A percentile compares a stretch with the other conserved stretches of the same genome.
These are phyloP conservation scores for Acrocephalus arundinaceus DNA, from an alignment of 2,113 vertebrate genomes.

Conservation along the genomic window DNA sequence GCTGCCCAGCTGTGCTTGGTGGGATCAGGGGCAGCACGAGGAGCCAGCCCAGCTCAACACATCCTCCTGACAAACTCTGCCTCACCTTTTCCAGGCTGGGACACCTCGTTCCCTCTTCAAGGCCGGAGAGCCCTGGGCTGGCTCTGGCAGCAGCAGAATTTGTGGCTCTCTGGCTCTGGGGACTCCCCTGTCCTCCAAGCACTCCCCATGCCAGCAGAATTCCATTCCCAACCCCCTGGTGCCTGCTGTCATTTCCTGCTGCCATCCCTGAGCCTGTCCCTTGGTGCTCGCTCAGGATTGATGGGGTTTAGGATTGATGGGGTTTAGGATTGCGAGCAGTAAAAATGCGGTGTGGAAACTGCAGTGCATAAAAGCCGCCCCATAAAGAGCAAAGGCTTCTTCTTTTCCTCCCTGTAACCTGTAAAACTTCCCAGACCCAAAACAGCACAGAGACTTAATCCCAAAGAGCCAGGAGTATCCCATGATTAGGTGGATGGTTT, in stretches of 20 bases:
- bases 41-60: not conserved
- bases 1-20: accelerated
- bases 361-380: constrained; percentile 14
- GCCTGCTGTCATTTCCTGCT: not conserved
- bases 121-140: not conserved
- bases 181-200: not conserved
- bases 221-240: not conserved
- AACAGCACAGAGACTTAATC: not conserved
- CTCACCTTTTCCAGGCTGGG: not conserved
- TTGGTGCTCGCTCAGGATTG: not conserved
- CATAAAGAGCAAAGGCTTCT: constrained; percentile 30
- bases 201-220: too few species aligned
- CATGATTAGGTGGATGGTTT: not conserved
- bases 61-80: not conserved
- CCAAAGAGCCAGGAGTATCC: constrained; percentile 15
- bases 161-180: not conserved
- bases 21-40: not conserved
- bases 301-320: constrained; percentile 16
- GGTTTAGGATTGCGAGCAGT: not conserved
- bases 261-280: not conserved
- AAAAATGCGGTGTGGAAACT: not conserved
- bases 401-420: not conserved
- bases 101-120: not conserved
- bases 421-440: not conserved
- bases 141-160: not conserved